Base-by-base conservation (phyloP, 2,113 vertebrate genomes). In the Gallinago paraguaiae region DNA sequence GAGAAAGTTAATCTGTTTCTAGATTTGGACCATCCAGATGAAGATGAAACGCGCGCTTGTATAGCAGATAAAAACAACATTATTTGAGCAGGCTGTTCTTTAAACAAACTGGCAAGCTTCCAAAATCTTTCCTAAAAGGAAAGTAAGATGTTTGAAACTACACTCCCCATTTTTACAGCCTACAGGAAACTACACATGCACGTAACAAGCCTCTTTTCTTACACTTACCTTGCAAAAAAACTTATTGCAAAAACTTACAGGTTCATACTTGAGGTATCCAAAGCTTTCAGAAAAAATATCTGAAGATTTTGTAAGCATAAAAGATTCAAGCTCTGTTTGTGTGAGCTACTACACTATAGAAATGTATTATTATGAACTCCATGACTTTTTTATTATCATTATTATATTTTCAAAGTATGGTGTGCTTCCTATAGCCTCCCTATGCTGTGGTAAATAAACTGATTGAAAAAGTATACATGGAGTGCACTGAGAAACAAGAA, bases 171-270 rank as follows among this genome's bases (percentile, higher is more conserved):
- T 96, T 87, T 63, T 69, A 68, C 11, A 88, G 33, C 9, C 48
- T 48, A 10, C 13, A 80, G 35, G 20, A 86, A 88, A 88, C 50
- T 3, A 74, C 9, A 65, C 45, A 74, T 33, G 50, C 31, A 78
- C 4, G 35, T 1, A 17, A 80, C 50, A 82, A 88, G 37, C 13
- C 28, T 81, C 60, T 69, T 82, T 57, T 71, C n/a, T 72, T 53
- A 74, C 53, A 94, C 72, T 92, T 86, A 92, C 85, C 85, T 88
- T 87, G 64, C 33, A 89, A 89, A 89, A 89, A 75, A 81, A n/a
- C 35, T 51, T 82, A 64, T 2, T 81, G 61, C 22, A 82, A 83
- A 93, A 92, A 39, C 13, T 30, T 59, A n/a, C 1, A 93, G 15
- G 60, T 60, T 77, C 53, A 63, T 18, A 77, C 8, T 43, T 50